Conservation (phyloP, 2,888 invertebrate species). For the Uloborus plumipes region DNA sequence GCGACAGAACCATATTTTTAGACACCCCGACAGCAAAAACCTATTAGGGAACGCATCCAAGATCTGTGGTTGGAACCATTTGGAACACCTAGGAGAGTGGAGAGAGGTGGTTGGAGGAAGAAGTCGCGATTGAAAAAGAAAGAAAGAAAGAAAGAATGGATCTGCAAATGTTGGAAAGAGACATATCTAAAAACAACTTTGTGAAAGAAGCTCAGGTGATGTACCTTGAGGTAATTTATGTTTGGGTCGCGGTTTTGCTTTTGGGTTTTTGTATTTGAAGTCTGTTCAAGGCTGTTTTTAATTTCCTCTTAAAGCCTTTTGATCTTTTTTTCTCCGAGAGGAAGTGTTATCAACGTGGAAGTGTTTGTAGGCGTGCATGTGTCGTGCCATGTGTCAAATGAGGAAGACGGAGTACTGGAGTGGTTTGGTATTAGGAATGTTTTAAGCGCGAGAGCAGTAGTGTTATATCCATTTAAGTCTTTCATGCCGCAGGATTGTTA, state of each 20-base stretch:
- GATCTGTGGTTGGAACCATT: slow-evolving; percentile 35
- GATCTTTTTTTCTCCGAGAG: background rate
- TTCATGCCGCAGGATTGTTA: too few relatives aligned
- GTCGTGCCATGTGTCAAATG: slow-evolving; percentile 46
- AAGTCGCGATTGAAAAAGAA: background rate
- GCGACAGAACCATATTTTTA: slow-evolving; percentile 56
- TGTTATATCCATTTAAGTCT: too few relatives aligned
- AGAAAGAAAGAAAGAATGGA: background rate
- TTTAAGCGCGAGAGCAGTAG: too few relatives aligned
- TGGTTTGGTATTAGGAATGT: background rate
- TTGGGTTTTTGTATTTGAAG: slow-evolving; percentile 20
- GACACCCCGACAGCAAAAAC: slow-evolving; percentile 17
- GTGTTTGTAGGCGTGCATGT: slow-evolving; percentile 30
- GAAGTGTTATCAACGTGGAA: slow-evolving; percentile 15
- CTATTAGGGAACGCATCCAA: slow-evolving; percentile 56
- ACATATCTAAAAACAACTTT: slow-evolving; percentile 62
- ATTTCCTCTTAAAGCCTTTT: too few relatives aligned
- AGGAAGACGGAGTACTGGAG: slow-evolving; percentile 37
- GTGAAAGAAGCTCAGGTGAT: slow-evolving; percentile 52
- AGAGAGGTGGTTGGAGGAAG: background rate
- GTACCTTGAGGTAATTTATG: slow-evolving; percentile 61
- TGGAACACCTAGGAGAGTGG: slow-evolving; percentile 46
- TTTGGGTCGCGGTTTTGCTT: slow-evolving; percentile 35
- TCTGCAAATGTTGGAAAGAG: slow-evolving; percentile 12
- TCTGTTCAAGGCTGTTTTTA: background rate